Base-by-base conservation (phyloP, 2,113 vertebrate genomes). In the Capricornis sumatraensis region DNA sequence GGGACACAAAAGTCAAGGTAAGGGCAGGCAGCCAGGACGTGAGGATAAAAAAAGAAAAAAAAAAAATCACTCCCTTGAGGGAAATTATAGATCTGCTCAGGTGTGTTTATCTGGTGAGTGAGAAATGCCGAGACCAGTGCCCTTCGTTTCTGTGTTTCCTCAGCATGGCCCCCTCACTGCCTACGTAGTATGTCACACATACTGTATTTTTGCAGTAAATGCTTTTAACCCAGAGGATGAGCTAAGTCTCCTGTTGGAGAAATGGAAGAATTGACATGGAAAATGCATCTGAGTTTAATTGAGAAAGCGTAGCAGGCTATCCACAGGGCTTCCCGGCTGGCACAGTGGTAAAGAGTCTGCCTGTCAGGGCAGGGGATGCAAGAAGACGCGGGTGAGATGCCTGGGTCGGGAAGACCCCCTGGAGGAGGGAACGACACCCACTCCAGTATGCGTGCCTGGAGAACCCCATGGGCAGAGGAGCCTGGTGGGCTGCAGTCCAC, bases 371-470 rank as follows among this genome's bases (percentile, higher is more conserved):
- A 74, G 67, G 11, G 40, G 71, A 74, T 23, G 23, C 71, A 13
- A 7, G 71, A 1, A 74, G 71, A 74, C 3, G 0, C 6, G 0
- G 71, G 36, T 13, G 7, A 23, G 71, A 25, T 25, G 21, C 1
- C 21, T 25, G 36, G 71, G 3, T 43, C 5, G 0, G 36, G 36
- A 74, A 13, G 71, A 25, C 21, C 1, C 1, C 71, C 36, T 43
- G 71, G 11, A 25, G 36, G 36, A 40, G 36, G 21, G 13, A 74
- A 3, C 3, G 3, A 1, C 71, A 74, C 71, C 71, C 36, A 14
- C 71, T 43, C 71, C 21, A 14, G 71, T 13, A 2, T 40, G 36
- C 36, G 40, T 25, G 67, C 21, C 67, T 40, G 9, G 36, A 40
- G 36, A 74, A 23, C 0, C 67, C 5, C 21, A 74, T 12, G 10